phyloP scores from a whole-genome alignment of 2,888 invertebrate species.

The Microplitis deprimator region DNA sequence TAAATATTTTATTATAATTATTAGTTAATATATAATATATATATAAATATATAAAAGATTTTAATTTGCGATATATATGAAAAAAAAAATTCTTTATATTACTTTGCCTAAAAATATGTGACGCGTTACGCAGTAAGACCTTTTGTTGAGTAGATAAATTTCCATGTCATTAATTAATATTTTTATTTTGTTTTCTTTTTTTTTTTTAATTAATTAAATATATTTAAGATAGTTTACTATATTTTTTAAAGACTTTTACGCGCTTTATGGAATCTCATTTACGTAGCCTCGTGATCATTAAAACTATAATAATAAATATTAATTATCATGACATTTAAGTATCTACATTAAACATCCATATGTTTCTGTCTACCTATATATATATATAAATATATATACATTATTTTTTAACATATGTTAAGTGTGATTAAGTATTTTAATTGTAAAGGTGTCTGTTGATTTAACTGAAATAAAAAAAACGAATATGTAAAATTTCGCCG shows the following conservation, averaged over 20 bases:
- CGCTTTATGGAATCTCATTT: constrained; percentile 43
- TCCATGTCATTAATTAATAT: constrained; percentile 34
- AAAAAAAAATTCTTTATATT: constrained; percentile 9
- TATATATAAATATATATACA: background rate
- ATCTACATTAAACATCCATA: background rate
- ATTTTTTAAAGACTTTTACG: constrained; percentile 44
- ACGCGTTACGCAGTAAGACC: constrained; percentile 33
- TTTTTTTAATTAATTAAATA: constrained; percentile 24
- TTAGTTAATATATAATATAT: too few species aligned
- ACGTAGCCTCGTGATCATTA: constrained; percentile 36
- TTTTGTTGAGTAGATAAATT: constrained; percentile 22
- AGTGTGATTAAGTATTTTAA: too few species aligned
- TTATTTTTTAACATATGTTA: too few species aligned
- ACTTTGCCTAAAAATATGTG: constrained; percentile 38
- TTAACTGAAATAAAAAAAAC: too few species aligned
- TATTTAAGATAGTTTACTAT: constrained; percentile 48
- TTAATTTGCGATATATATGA: background rate
- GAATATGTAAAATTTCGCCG: background rate
- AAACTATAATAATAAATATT: constrained; percentile 27
- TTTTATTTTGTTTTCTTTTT: constrained; percentile 23
- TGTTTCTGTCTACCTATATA: background rate
- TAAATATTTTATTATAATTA: constrained; percentile 19
- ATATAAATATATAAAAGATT: constrained; percentile 19
- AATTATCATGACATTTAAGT: constrained; percentile 10
- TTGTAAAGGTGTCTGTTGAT: too few species aligned